Percentiles rank a stretch among this genome's conserved stretches.
These are phyloP conservation scores for Holacanthella duospinosa DNA, from an alignment of 2,888 invertebrate species.

Conservation along the genomic window DNA sequence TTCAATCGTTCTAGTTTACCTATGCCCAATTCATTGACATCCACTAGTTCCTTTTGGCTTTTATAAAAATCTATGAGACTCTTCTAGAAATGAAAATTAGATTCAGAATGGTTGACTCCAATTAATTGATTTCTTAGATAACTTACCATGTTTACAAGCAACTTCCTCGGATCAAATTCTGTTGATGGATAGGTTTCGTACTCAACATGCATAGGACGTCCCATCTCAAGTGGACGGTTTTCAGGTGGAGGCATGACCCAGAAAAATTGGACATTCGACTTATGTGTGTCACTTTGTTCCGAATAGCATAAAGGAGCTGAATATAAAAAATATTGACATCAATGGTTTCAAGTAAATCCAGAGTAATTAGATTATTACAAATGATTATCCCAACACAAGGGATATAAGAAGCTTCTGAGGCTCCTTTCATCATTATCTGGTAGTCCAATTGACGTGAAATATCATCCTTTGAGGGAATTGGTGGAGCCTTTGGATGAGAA, in stretches of 20 bases:
- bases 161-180: slow-evolving; percentile 31
- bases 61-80: slow-evolving; percentile 34
- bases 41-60: slow-evolving; percentile 33
- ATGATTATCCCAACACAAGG: slow-evolving; percentile 87
- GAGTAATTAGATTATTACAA: slow-evolving; percentile 57
- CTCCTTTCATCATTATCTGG: slow-evolving; percentile 87
- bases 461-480: slow-evolving; percentile 51
- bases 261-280: slow-evolving; percentile 73
- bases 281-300: slow-evolving; percentile 53
- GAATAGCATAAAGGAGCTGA: slow-evolving; percentile 58
- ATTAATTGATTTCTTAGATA: not conserved
- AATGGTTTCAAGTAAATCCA: not conserved
- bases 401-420: slow-evolving; percentile 78
- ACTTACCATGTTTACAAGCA: slow-evolving; percentile 30
- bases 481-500: slow-evolving; percentile 57
- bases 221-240: slow-evolving; percentile 80
- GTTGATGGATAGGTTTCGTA: slow-evolving; percentile 44
- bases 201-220: slow-evolving; percentile 79
- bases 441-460: slow-evolving; percentile 88
- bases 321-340: slow-evolving; percentile 37
- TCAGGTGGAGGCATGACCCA: slow-evolving; percentile 96
- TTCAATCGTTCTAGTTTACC: slow-evolving; percentile 34
- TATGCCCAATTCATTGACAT: slow-evolving; percentile 32
- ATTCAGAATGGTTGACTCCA: not conserved
- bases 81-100: slow-evolving; percentile 17